Conservation (phyloP, 2,113 vertebrate species). For the Laterallus jamaicensis region DNA sequence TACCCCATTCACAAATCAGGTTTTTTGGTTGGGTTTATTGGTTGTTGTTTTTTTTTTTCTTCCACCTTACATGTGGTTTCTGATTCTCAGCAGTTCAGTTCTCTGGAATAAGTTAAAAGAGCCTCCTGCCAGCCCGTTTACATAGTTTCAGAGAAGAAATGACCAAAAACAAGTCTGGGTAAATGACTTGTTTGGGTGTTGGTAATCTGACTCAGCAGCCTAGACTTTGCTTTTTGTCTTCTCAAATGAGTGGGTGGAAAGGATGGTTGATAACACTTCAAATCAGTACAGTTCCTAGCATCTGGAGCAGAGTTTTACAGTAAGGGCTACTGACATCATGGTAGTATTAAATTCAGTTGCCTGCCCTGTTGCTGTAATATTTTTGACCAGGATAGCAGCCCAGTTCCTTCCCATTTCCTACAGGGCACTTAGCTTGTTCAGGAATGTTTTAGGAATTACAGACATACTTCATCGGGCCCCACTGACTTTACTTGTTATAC, state of each 20-base stretch:
- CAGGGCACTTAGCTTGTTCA: background rate
- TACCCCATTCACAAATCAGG: background rate
- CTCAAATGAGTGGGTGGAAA: background rate
- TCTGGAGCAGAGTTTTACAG: background rate
- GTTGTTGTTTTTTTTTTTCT: background rate
- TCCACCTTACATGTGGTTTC: background rate
- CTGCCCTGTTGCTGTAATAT: background rate
- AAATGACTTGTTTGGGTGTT: conserved; percentile 24
- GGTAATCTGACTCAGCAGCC: conserved; percentile 37
- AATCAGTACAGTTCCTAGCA: background rate
- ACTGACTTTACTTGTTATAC: background rate
- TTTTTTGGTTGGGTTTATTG: too few species aligned
- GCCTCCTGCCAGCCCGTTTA: background rate
- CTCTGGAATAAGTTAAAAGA: background rate
- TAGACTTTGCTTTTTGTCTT: conserved; percentile 40
- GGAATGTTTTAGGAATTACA: background rate
- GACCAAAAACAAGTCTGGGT: background rate
- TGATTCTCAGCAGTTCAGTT: background rate
- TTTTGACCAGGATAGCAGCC: background rate
- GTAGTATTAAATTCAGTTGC: background rate
- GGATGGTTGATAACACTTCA: conserved; percentile 19
- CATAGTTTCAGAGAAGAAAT: background rate
- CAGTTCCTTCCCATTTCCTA: background rate
- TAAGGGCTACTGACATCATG: background rate
- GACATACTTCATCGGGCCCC: background rate